Conservation (phyloP, 2,888 invertebrate genomes). For the Phorcus lineatus region DNA sequence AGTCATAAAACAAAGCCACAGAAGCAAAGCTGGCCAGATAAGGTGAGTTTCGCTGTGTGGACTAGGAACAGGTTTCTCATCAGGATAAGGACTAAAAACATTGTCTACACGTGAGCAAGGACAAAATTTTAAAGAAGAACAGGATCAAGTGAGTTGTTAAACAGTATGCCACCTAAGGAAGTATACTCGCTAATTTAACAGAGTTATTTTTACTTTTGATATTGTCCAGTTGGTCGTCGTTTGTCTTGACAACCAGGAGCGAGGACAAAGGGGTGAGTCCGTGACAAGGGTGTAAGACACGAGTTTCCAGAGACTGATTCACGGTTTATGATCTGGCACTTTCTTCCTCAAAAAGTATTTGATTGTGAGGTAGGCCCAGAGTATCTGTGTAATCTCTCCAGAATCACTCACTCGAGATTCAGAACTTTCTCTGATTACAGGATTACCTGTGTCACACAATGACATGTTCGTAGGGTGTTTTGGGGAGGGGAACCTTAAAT, state of each 20-base stretch:
- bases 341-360: constrained; percentile 80
- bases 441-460: neutral
- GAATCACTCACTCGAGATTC: neutral
- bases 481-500: too few species aligned
- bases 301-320: constrained; percentile 69
- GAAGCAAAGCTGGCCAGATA: too few species aligned
- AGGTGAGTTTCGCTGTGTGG: too few species aligned
- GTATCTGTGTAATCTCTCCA: constrained; percentile 76
- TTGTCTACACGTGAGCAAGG: too few species aligned
- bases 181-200: neutral
- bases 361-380: constrained; percentile 84
- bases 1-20: too few species aligned
- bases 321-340: constrained; percentile 27
- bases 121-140: too few species aligned
- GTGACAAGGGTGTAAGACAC: constrained; percentile 80
- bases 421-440: neutral
- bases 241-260: constrained; percentile 80
- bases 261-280: constrained; percentile 84
- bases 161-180: neutral
- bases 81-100: too few species aligned
- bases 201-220: too few species aligned
- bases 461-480: too few species aligned
- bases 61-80: too few species aligned
- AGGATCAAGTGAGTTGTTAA: too few species aligned
- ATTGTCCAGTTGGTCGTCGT: too few species aligned